Percentiles rank a stretch among this genome's conserved stretches.
phyloP scores from a whole-genome alignment of 2,113 vertebrate genomes.

The Percina caprodes region DNA sequence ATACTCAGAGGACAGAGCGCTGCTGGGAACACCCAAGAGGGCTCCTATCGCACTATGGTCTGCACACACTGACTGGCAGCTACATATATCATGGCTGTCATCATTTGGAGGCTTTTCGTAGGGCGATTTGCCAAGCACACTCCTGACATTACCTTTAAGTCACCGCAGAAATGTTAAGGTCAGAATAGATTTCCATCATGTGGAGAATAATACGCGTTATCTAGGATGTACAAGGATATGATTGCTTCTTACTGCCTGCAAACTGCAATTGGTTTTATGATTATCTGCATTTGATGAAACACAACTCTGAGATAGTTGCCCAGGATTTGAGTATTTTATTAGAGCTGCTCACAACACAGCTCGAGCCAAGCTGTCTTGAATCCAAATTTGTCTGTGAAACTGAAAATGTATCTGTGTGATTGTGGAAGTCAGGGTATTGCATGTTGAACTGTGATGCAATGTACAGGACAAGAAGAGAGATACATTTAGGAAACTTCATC shows the following conservation, averaged over 20 bases:
- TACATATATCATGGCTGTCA: conserved; percentile 51
- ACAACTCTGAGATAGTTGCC: background rate
- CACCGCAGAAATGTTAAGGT: conserved; percentile 52
- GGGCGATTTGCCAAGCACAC: conserved; percentile 55
- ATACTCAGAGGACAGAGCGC: conserved; percentile 19
- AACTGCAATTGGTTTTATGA: conserved; percentile 15
- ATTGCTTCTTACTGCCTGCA: conserved; percentile 15
- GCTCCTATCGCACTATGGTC: conserved; percentile 43
- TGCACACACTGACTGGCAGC: conserved; percentile 50
- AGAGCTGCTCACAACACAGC: conserved; percentile 10
- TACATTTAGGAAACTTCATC: conserved; percentile 27
- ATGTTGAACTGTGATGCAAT: too few relatives aligned
- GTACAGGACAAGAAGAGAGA: conserved; percentile 20
- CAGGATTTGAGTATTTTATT: conserved; percentile 15
- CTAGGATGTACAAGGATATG: conserved; percentile 19
- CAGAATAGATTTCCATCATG: conserved; percentile 57
- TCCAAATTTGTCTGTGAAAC: background rate
- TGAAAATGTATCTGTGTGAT: background rate
- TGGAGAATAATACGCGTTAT: conserved; percentile 21
- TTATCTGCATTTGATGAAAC: conserved; percentile 30
- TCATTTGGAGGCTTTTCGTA: conserved; percentile 32
- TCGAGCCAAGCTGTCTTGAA: background rate
- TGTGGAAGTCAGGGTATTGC: background rate
- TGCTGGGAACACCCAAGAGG: conserved; percentile 47
- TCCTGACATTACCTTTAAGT: conserved; percentile 51